Evolutionary conservation across 2,113 vertebrate genomes (phyloP), one percentile per base, ranked within the genome.

Genomic region (Rhabdornis inornatus): DNA sequence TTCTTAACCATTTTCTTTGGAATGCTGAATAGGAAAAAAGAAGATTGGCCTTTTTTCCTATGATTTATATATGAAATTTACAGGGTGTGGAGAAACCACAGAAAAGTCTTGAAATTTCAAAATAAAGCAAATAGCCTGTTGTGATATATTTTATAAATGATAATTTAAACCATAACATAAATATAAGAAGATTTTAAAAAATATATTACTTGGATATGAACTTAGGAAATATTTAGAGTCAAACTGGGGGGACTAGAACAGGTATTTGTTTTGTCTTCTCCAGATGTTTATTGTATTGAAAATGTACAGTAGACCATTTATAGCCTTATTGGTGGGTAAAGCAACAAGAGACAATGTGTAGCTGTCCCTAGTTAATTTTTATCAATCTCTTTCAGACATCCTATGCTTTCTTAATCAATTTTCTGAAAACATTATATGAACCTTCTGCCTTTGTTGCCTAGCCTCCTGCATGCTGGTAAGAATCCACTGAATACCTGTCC

Each of bases 11-110:
- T 52, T 83, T 80, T 77, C 10, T 90, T 90, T 86, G 66, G 63
- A 94, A 86, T 15, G 17, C 13, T 42, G 40, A 91, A 80, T 20
- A 85, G 40, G 37, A 61, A 82, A 89, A 49, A 13, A 75, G 57
- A 86, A 75, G 42, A 77, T 52, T 72, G 27, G 8, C 21, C 16
- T 71, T 93, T 87, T 85, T 78, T 20, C 56, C 33, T 64, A 1
- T 83, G 13, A 81, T 85, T 92, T 94, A 79, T 76, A 72, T 82
- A 37, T 71, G 47, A 94, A 88, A 83, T 85, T 76, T 81, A 69
- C 55, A 90, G 37, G 20, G 37, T 6, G 2, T 85, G 57, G 37
- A 72, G 60, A 82, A 96, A 80, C 40, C 59, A 70, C n/a, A 50
- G 70, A 80, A 87, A 92, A n/a, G 7, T 80, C 66, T 74, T 79